Evolutionary conservation across 2,797 vertebrate species (phyloP).

Genomic region (Sarcoramphus papa): DNA sequence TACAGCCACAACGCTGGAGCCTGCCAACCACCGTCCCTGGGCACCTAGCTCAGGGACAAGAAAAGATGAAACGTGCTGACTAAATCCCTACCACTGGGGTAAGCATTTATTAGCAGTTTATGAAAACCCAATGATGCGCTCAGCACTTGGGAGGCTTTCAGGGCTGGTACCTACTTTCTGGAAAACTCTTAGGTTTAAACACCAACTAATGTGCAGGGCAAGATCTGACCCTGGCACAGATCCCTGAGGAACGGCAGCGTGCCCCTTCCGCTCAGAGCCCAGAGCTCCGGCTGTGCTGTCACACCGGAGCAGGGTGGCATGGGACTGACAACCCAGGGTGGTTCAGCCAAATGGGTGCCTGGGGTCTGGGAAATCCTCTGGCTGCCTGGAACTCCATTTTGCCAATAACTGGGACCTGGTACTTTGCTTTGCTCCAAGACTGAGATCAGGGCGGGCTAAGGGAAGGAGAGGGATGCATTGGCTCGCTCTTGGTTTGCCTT

Average conservation of each 20-base stretch:
- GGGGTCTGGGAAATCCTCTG: background rate
- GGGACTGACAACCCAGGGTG: background rate
- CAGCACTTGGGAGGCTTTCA: background rate
- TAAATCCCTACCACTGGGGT: background rate
- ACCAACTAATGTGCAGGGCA: background rate
- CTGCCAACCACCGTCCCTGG: background rate
- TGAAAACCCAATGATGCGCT: background rate
- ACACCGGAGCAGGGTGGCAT: background rate
- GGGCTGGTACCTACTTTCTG: background rate
- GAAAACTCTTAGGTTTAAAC: background rate
- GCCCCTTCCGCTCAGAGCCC: background rate
- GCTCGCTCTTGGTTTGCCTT: background rate
- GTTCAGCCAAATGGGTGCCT: background rate
- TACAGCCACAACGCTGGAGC: background rate
- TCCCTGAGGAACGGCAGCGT: accelerated
- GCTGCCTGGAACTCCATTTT: background rate
- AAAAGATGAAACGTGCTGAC: background rate
- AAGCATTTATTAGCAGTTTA: background rate
- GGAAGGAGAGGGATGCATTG: background rate
- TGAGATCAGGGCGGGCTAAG: background rate
- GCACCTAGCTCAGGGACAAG: background rate
- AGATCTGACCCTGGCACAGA: background rate
- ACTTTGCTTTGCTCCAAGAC: background rate
- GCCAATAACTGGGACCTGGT: background rate
- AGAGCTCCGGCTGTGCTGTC: background rate